Conservation (phyloP, 2,113 vertebrate species). For the Synchiropus splendidus region DNA sequence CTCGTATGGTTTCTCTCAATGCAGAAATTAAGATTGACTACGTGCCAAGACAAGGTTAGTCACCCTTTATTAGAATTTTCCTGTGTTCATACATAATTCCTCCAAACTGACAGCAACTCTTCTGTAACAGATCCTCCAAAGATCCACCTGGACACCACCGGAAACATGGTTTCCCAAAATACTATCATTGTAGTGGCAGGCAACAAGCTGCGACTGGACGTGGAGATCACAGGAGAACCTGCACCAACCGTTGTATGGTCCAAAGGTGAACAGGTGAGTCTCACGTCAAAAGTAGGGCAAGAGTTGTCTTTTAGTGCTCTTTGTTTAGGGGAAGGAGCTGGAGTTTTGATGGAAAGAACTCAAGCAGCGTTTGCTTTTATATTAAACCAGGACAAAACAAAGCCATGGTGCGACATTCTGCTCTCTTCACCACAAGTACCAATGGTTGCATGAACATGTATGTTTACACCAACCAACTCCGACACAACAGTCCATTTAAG, state of each 20-base stretch:
- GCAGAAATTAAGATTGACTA: constrained; percentile 91
- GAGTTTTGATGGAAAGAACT: too few relatives aligned
- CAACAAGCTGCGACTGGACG: constrained; percentile 84
- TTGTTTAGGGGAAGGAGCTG: too few relatives aligned
- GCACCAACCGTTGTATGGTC: constrained; percentile 73
- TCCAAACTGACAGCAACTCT: neutral
- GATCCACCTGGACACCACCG: constrained; percentile 83
- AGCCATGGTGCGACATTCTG: too few relatives aligned
- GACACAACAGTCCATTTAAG: too few relatives aligned
- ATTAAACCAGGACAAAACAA: too few relatives aligned
- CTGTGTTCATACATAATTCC: neutral
- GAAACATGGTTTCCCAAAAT: constrained; percentile 75
- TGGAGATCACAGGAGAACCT: constrained; percentile 81
- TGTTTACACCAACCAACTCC: too few relatives aligned
- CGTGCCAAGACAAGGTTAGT: constrained; percentile 83
- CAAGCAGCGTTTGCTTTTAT: too few relatives aligned
- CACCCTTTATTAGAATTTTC: neutral
- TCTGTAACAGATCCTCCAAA: constrained; percentile 75
- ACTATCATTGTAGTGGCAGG: constrained; percentile 83
- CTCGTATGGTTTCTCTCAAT: constrained; percentile 10
- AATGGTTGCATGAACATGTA: too few relatives aligned
- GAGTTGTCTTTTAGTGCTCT: too few relatives aligned
- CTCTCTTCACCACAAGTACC: too few relatives aligned
- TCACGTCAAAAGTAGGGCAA: neutral
- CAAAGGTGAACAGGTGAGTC: constrained; percentile 64